Conservation (phyloP, 2,113 vertebrate species). For the Epinephelus lanceolatus region DNA sequence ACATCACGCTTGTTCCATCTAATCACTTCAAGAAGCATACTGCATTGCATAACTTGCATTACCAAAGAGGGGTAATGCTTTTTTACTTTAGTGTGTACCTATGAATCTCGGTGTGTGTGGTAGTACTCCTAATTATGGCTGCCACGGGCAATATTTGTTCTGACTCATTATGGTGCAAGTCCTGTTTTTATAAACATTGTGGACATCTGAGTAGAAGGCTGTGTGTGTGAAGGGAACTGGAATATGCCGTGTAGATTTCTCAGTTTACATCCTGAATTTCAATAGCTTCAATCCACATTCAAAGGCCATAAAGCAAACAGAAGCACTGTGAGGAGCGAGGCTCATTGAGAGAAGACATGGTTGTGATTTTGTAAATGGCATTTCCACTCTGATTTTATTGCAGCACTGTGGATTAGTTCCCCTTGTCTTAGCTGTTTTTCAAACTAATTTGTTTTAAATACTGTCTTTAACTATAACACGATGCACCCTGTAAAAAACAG, state of each 20-base stretch:
- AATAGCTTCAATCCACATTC: neutral
- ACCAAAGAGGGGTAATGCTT: neutral
- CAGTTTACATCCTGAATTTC: conserved; percentile 6
- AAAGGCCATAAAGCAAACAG: conserved; percentile 6
- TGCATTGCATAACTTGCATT: conserved; percentile 17
- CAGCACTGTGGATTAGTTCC: neutral
- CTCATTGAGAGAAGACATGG: neutral
- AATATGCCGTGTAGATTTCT: conserved; percentile 5
- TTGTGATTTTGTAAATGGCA: conserved; percentile 18
- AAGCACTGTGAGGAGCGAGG: neutral
- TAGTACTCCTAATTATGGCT: neutral
- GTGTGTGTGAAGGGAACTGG: neutral
- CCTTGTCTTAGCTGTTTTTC: neutral
- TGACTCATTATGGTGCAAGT: conserved; percentile 25
- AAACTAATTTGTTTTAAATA: conserved; percentile 11
- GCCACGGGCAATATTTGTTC: conserved; percentile 38
- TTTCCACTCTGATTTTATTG: conserved; percentile 31
- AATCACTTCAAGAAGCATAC: conserved; percentile 54
- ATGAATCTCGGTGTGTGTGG: conserved; percentile 1
- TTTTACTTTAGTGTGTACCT: conserved; percentile 12
- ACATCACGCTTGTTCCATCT: conserved; percentile 45
- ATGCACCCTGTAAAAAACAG: neutral
- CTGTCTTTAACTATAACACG: conserved; percentile 21
- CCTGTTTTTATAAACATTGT: conserved; percentile 16
- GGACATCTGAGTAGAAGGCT: conserved; percentile 1